These are phyloP conservation scores for Shinisaurus crocodilurus DNA, from an alignment of 2,113 vertebrate species.

Conservation along the genomic window DNA sequence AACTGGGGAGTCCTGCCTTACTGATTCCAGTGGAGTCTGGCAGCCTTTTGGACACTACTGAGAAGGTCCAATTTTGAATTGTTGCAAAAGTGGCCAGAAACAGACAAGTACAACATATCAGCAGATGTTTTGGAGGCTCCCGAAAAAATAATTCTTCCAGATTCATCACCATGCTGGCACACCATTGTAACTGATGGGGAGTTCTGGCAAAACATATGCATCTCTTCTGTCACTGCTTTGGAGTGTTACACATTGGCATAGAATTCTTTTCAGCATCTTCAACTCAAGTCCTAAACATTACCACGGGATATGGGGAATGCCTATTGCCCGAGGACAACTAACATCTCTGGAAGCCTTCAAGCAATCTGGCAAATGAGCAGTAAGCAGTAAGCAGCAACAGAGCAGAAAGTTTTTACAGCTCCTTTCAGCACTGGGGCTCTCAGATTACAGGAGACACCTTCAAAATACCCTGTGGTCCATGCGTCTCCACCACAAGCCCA, in stretches of 20 bases:
- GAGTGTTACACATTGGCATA: not conserved
- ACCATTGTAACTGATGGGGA: not conserved
- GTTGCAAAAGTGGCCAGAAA: not conserved
- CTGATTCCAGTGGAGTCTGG: fast-evolving
- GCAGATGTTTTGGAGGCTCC: not conserved
- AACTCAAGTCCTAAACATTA: not conserved
- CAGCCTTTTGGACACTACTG: not conserved
- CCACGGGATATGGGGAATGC: not conserved
- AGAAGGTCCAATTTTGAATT: not conserved
- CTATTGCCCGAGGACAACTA: not conserved
- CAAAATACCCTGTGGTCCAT: constrained; percentile 31
- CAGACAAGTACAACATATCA: too few relatives aligned
- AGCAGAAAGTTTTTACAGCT: constrained; percentile 49
- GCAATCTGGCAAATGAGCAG: constrained; percentile 20
- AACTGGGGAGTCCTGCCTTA: not conserved
- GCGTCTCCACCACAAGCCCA: constrained; percentile 40
- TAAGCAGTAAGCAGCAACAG: constrained; percentile 21
- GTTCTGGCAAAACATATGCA: not conserved
- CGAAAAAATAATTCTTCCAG: not conserved
- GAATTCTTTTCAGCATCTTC: constrained; percentile 8
- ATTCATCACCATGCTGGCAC: not conserved
- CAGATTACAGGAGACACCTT: not conserved
- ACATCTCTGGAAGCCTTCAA: constrained; percentile 15
- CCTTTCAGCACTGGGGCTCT: constrained; percentile 33
- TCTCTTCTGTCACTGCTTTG: not conserved